A percentile compares a stretch with the other conserved stretches of the same genome.
Evolutionary conservation across 2,888 invertebrate species (phyloP).

Genomic region (Diarsia mendica): DNA sequence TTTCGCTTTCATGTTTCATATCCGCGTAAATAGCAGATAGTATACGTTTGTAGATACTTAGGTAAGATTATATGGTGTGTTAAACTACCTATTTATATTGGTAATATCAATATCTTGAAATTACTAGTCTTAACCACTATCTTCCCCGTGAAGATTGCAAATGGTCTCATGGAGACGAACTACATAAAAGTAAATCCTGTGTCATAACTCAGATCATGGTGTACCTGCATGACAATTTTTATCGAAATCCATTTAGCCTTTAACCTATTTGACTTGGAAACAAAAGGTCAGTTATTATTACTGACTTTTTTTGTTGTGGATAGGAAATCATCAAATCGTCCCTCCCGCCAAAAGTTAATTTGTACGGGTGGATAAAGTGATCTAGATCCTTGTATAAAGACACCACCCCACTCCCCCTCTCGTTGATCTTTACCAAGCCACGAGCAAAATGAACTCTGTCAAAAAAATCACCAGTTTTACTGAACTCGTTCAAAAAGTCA

Average conservation of each 20-base stretch:
- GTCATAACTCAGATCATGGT: neutral
- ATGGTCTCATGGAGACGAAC: neutral
- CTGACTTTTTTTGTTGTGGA: too few species aligned
- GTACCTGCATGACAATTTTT: neutral
- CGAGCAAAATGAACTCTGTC: neutral
- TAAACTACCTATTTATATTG: neutral
- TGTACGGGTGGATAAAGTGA: neutral
- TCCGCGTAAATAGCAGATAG: constrained; percentile 16
- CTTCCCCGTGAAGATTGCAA: too few species aligned
- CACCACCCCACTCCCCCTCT: too few species aligned
- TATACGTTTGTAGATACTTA: constrained; percentile 12
- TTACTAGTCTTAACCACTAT: neutral
- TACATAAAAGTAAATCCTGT: neutral
- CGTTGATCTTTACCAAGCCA: neutral
- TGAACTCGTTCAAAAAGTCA: neutral
- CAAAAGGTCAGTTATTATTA: too few species aligned
- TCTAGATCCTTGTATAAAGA: neutral
- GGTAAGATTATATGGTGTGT: neutral
- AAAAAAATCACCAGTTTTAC: constrained; percentile 1
- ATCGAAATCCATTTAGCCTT: neutral
- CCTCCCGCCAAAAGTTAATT: too few species aligned
- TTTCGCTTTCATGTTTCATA: constrained; percentile 38
- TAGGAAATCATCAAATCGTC: too few species aligned
- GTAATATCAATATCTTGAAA: neutral
- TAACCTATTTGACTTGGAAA: too few species aligned